Percentiles rank a stretch among this genome's conserved stretches.
Conservation (phyloP, 2,113 vertebrate genomes). For the Zosterops lateralis region DNA sequence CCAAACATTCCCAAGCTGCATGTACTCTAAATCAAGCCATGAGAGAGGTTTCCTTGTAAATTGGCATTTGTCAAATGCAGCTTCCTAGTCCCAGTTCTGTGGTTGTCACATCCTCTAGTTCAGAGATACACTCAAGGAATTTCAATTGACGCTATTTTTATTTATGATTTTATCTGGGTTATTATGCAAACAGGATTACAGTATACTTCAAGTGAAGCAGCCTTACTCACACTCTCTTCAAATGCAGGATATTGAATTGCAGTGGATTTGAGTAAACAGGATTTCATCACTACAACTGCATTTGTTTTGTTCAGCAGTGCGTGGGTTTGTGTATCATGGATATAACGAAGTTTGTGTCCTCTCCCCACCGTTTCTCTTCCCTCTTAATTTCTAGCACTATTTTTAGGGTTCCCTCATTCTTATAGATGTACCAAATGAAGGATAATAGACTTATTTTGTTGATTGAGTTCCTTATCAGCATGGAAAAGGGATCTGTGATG, state of each 20-base stretch:
- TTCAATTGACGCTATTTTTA: conserved; percentile 37
- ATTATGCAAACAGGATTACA: conserved; percentile 49
- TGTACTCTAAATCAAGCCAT: neutral
- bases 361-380: neutral
- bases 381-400: neutral
- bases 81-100: neutral
- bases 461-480: neutral
- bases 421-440: neutral
- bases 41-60: neutral
- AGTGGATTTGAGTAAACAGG: neutral
- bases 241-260: conserved; percentile 17
- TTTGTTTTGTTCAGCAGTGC: neutral
- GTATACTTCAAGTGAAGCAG: neutral
- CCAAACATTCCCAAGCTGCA: neutral
- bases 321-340: neutral
- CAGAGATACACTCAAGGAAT: conserved; percentile 10
- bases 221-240: conserved; percentile 28
- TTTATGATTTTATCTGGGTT: conserved; percentile 21
- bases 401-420: neutral
- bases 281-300: neutral
- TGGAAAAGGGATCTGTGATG: neutral
- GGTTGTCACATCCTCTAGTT: neutral
- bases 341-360: neutral
- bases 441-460: neutral
- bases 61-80: neutral